Conservation (phyloP, 2,888 invertebrate genomes). For the Axea sp. region DNA sequence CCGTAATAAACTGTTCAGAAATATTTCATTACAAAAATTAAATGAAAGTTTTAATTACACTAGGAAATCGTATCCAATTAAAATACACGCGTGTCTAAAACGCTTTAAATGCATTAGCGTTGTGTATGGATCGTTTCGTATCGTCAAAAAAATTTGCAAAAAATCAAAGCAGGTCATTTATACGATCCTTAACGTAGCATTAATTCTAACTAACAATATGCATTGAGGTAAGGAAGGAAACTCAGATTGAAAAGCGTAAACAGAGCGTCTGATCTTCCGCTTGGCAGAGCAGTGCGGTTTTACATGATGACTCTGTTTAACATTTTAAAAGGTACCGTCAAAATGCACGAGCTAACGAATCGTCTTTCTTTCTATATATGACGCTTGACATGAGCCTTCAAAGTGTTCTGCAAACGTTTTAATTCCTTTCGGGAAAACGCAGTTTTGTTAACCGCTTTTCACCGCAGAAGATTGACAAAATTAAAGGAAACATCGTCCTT, state of each 20-base stretch:
- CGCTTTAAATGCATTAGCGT: slow-evolving; percentile 25
- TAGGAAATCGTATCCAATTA: slow-evolving; percentile 26
- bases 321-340: slow-evolving; percentile 43
- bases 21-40: too few species aligned
- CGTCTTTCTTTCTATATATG: slow-evolving; percentile 22
- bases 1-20: too few species aligned
- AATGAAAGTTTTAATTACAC: slow-evolving; percentile 13
- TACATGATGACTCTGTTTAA: slow-evolving; percentile 42
- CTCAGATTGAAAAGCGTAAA: slow-evolving; percentile 19
- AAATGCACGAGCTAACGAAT: slow-evolving; percentile 53
- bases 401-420: slow-evolving; percentile 46
- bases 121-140: not conserved
- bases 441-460: slow-evolving; percentile 31
- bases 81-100: slow-evolving; percentile 21
- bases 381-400: slow-evolving; percentile 42
- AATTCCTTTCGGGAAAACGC: slow-evolving; percentile 48
- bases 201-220: slow-evolving; percentile 24
- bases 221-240: slow-evolving; percentile 24
- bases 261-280: slow-evolving; percentile 42
- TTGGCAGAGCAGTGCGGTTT: slow-evolving; percentile 33
- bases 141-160: slow-evolving; percentile 10
- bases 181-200: slow-evolving; percentile 13
- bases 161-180: slow-evolving; percentile 26
- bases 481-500: slow-evolving; percentile 32
- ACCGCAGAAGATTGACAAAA: slow-evolving; percentile 17